Conservation (phyloP, 1,140 invertebrate species). For the Heliconius hewitsoni region DNA sequence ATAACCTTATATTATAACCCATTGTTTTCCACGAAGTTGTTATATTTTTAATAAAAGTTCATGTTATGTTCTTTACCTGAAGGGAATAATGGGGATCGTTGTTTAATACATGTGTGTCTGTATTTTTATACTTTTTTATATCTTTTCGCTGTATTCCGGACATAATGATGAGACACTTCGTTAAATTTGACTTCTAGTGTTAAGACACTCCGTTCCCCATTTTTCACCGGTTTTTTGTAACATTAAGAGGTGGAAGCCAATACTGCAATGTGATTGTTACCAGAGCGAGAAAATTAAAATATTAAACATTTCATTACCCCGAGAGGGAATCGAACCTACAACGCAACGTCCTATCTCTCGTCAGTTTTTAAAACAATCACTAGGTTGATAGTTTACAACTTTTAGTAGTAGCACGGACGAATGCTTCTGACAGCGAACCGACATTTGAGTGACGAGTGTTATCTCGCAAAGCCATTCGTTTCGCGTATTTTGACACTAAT, state of each 20-base stretch:
- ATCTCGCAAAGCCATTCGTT: background rate
- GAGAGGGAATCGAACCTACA: no score
- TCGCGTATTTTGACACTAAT: background rate
- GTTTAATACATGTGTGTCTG: background rate
- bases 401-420: background rate
- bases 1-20: constrained; percentile 31
- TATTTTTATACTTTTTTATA: no score
- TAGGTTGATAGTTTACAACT: background rate
- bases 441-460: background rate
- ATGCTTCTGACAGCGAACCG: background rate
- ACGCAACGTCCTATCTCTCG: no score
- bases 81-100: background rate
- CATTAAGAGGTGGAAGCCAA: no score
- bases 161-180: no score
- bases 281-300: no score
- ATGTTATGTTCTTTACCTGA: background rate
- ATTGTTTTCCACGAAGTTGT: constrained; percentile 26
- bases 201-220: no score
- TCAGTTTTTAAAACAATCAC: background rate
- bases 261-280: no score
- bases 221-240: no score
- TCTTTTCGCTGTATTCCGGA: no score
- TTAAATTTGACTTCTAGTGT: no score
- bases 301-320: no score
- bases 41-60: constrained; percentile 6